Evolutionary conservation across 2,797 vertebrate species (phyloP), one percentile per base, ranked within the genome.

Genomic region (Acropternis orthonyx): DNA sequence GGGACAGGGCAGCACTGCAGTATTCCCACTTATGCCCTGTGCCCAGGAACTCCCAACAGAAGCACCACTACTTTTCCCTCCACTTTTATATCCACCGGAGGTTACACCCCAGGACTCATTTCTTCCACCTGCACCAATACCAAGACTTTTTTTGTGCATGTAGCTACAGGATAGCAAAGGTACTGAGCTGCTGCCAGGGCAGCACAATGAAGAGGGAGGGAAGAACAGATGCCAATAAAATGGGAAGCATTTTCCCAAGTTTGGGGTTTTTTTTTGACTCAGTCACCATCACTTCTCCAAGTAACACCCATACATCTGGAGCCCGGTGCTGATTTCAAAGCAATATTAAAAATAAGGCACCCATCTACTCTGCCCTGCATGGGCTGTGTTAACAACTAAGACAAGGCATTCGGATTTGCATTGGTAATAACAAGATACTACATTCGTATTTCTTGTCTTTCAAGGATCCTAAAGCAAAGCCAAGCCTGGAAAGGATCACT

Each of bases 391-490:
- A 92, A 77, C 14, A 49, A 72, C n/a, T 65, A 68, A 91, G 34
- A 43, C 49, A 93, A 83, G 43, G 39, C 58, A 48, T 51, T 0
- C 0, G 23, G 58, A 85, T 93, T 82, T 92, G 78, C 67, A 56
- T 54, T 9, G 3, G 52, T 80, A 83, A 79, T 83, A 77, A 74
- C 0, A 0, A 92, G 65, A 85, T 77, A 71, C 39, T 85, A 41
- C 18, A 89, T 91, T 83, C 83, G 49, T 58, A 83, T 91, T 89
- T 88, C 39, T 55, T 52, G 68, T 46, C n/a, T 83, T 82, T 83
- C 2, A 68, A 91, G 65, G 41, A 71, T 89, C 34, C 52, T 77
- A 49, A 85, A 76, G 56, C 44, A 71, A 91, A 77, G 22, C 12
- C 58, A 77, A 39, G 14, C 52, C 44, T 68, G 62, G 52, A 74